Evolutionary conservation across 2,113 vertebrate species (phyloP), one percentile per base, ranked within the genome.

Genomic region (Hippocampus mohnikei): DNA sequence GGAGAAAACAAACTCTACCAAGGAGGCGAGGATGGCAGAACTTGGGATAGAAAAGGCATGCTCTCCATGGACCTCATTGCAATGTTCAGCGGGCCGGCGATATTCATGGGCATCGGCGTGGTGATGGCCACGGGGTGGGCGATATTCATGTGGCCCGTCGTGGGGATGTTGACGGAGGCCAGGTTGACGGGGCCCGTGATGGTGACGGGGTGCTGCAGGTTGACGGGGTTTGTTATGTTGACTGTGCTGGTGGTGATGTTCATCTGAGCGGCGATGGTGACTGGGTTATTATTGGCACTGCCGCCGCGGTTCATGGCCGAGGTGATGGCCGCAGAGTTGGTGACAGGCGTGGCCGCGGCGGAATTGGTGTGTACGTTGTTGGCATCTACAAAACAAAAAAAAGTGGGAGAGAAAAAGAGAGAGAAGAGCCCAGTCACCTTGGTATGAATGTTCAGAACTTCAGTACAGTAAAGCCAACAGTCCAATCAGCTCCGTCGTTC

Each of bases 21-120:
- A 74, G 96, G 96, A 53, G 96, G 95, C 76, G 96, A 95, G 21
- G 96, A 97, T 81, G 96, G 96, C 92, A 98, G 91, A 83, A 96
- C 95, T 88, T 98, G 96, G 86, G 96, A 95, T 83, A 98, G 94
- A 90, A 98, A 98, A 83, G 95, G 94, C 96, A 98, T 97, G 93
- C 94, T 97, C 78, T 98, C 96, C 89, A 97, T 97, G 25, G 96
- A 91, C 79, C 96, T 92, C 95, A 98, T 97, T 21, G 96, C 94
- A 86, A 98, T 97, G 91, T 98, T 98, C 84, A 98, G 92, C 3
- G 95, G 96, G 20, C 93, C 93, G 1, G 92, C 93, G 86, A 98
- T 90, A 68, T 95, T 98, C 96, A 98, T 97, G 87, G 95, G 88
- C 96, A 98, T 98, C 59, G 95, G 94, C 9, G 95, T 95, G 13